Evolutionary conservation across 1,140 invertebrate genomes (phyloP).

Genomic region (Neomicropteryx cornuta): DNA sequence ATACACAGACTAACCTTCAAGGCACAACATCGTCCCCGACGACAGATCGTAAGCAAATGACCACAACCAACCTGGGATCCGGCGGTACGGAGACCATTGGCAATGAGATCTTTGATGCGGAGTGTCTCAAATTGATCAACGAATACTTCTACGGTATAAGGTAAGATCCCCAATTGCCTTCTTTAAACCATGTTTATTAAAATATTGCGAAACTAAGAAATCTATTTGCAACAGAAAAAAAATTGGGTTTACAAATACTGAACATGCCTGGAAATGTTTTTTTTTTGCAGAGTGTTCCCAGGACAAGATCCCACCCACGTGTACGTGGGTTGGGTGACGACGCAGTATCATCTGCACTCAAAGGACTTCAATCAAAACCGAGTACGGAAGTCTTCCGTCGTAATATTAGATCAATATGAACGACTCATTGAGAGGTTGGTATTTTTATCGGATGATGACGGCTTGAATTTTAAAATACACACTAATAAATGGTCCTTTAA

Average conservation of each 20-base stretch:
- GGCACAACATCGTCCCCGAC: constrained; percentile 52
- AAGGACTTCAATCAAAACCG: constrained; percentile 82
- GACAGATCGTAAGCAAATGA: constrained; percentile 65
- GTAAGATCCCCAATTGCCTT: constrained; percentile 15
- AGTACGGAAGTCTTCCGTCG: constrained; percentile 77
- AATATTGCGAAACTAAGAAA: no score
- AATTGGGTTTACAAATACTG: no score
- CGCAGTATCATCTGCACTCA: constrained; percentile 87
- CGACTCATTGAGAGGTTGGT: constrained; percentile 55
- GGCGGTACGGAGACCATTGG: constrained; percentile 63
- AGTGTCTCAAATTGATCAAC: constrained; percentile 87
- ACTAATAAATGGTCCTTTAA: constrained; percentile 6
- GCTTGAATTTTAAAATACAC: no score
- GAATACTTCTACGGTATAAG: constrained; percentile 93
- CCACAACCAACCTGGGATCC: constrained; percentile 46
- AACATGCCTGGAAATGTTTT: no score
- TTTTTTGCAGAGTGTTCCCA: constrained; percentile 65
- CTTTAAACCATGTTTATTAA: neutral
- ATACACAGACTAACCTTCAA: constrained; percentile 52
- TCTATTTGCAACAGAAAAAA: no score
- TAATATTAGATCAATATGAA: constrained; percentile 69
- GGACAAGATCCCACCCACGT: constrained; percentile 96
- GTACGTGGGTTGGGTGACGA: constrained; percentile 99
- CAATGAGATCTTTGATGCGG: constrained; percentile 74
- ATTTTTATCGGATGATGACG: constrained; percentile 5